Percentiles rank a stretch among this genome's conserved stretches.
Conservation (phyloP, 2,113 vertebrate genomes). For the Pseudopodoces humilis region DNA sequence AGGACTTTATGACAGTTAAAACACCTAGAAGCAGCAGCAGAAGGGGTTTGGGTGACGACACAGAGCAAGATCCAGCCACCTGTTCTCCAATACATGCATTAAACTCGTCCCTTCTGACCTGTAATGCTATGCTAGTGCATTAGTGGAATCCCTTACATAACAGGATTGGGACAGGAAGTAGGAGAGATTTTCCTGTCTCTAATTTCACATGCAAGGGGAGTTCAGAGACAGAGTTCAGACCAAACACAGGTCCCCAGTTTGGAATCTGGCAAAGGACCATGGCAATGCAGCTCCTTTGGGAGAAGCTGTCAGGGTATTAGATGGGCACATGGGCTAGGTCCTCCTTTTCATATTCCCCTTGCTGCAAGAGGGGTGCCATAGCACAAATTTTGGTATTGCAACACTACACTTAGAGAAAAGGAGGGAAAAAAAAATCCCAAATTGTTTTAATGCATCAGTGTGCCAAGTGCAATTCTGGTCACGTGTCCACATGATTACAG, state of each 20-base stretch:
- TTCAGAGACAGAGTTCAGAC: background rate
- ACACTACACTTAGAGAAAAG: background rate
- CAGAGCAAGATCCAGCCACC: background rate
- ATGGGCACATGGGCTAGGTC: background rate
- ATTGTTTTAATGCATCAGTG: background rate
- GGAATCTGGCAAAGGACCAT: background rate
- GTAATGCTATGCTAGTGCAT: background rate
- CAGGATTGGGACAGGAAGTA: background rate
- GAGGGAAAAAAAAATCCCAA: background rate
- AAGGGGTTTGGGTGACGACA: background rate
- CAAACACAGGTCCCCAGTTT: background rate
- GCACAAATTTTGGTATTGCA: background rate
- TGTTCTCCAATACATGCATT: background rate
- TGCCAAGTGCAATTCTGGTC: constrained; percentile 41
- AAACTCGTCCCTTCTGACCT: background rate
- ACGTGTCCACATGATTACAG: background rate
- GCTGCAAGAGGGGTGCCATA: background rate
- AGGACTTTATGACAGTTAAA: background rate
- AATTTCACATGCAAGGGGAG: background rate
- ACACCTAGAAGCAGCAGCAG: background rate
- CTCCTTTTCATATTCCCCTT: background rate
- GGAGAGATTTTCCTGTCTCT: background rate
- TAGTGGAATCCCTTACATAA: constrained; percentile 23
- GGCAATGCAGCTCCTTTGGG: background rate
- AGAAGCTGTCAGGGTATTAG: background rate